Conservation (phyloP, 2,113 vertebrate species). For the Rhea americana region DNA sequence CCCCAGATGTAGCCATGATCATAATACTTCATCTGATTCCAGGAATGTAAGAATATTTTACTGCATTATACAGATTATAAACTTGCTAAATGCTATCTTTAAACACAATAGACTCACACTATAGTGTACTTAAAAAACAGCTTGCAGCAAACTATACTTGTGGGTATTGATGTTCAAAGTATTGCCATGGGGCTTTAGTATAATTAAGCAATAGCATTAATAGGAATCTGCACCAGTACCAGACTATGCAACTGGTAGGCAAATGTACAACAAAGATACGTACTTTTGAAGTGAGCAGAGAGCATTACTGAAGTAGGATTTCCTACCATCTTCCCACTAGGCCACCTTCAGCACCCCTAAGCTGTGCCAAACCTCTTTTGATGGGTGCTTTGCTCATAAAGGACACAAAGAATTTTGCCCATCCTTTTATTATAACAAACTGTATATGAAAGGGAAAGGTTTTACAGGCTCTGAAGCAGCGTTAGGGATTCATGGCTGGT, state of each 20-base stretch:
- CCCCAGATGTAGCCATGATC: not conserved
- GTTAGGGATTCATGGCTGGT: not conserved
- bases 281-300: not conserved
- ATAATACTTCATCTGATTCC: not conserved
- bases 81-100: not conserved
- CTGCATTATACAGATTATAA: not conserved
- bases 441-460: not conserved
- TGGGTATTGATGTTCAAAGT: not conserved
- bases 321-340: not conserved
- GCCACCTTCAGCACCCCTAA: not conserved
- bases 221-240: not conserved
- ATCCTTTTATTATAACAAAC: not conserved
- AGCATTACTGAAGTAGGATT: not conserved
- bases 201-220: not conserved
- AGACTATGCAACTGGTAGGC: not conserved
- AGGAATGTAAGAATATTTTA: not conserved
- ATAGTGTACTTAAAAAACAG: not conserved
- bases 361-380: no score
- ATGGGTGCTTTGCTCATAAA: not conserved
- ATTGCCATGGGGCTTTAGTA: not conserved
- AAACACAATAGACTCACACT: not conserved
- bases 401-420: not conserved
- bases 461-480: not conserved
- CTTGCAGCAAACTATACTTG: not conserved
- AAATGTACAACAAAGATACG: not conserved